Evolutionary conservation across 2,113 vertebrate genomes (phyloP).

Genomic region (Dissostichus mawsoni): DNA sequence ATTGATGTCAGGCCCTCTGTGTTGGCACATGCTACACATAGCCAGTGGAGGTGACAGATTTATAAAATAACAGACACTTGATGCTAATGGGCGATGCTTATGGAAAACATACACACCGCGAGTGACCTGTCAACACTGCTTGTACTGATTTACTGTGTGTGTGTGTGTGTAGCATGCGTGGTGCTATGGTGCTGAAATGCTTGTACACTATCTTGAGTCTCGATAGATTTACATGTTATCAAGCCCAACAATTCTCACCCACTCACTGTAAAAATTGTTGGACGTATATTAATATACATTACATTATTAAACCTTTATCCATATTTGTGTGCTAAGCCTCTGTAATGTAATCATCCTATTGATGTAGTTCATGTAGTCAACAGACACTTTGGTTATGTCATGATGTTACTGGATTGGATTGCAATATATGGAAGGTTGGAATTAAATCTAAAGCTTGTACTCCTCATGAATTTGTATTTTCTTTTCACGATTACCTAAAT

Average conservation of each 20-base stretch:
- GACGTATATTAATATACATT: not conserved
- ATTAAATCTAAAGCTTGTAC: no score
- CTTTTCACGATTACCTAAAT: no score
- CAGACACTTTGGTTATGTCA: no score
- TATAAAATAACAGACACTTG: slow-evolving; percentile 16
- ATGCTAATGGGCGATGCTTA: slow-evolving; percentile 21
- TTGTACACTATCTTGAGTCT: not conserved
- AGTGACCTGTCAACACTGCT: slow-evolving; percentile 43
- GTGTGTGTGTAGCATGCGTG: not conserved
- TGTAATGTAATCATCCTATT: not conserved
- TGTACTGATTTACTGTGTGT: slow-evolving; percentile 19
- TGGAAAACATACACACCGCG: not conserved
- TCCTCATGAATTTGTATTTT: no score
- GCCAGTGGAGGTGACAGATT: slow-evolving; percentile 13
- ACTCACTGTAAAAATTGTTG: not conserved
- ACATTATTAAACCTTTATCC: not conserved
- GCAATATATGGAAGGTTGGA: no score
- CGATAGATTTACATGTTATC: slow-evolving; percentile 2
- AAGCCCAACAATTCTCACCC: not conserved
- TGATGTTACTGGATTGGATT: no score
- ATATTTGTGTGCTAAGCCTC: not conserved
- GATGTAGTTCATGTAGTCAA: not conserved
- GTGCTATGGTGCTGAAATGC: slow-evolving; percentile 31
- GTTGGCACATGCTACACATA: not conserved
- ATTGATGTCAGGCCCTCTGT: not conserved